phyloP scores from a whole-genome alignment of 2,797 vertebrate genomes.

The Sitta carolinensis region DNA sequence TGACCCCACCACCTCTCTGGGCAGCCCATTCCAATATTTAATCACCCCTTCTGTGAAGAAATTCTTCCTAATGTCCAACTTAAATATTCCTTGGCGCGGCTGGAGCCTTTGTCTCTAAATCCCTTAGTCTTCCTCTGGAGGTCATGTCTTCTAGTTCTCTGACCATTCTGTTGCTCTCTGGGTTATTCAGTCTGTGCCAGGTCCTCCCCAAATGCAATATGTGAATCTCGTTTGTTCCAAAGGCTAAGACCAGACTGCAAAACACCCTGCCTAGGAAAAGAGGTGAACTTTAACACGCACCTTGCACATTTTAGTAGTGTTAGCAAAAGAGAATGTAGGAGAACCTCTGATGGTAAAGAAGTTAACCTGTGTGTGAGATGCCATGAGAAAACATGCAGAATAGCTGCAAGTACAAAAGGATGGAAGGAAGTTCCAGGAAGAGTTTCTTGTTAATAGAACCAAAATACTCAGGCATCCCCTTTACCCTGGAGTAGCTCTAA shows the following conservation, averaged over 20 bases:
- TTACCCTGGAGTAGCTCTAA: neutral
- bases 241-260: neutral
- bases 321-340: neutral
- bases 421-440: neutral
- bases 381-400: neutral
- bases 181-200: neutral
- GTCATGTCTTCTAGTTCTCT: neutral
- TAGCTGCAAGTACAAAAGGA: neutral
- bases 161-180: neutral
- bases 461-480: rapidly evolving
- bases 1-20: neutral
- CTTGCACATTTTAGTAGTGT: neutral
- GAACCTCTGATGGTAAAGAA: neutral
- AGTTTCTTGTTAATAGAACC: neutral
- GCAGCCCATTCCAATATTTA: neutral
- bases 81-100: rapidly evolving
- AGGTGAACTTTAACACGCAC: neutral
- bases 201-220: rapidly evolving
- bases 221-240: neutral
- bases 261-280: neutral
- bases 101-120: neutral
- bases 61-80: neutral
- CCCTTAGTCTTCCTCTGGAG: neutral
- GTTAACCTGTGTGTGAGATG: neutral
- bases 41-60: neutral